Evolutionary conservation across 1,140 invertebrate species (phyloP).

Genomic region (Drosophila bocki): DNA sequence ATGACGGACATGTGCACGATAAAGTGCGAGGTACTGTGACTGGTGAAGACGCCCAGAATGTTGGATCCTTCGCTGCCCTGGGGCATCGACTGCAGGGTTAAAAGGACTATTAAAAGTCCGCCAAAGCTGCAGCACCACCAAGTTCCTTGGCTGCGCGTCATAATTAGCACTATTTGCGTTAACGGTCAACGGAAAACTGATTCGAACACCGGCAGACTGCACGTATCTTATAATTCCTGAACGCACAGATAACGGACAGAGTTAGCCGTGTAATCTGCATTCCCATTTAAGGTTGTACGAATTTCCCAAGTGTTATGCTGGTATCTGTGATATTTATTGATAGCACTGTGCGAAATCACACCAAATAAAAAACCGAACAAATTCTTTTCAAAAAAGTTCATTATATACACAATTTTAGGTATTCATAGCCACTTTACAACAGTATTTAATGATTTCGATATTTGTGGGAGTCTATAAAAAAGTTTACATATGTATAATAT

Average conservation of each 20-base stretch:
- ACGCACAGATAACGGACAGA: not conserved
- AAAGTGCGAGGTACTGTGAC: constrained; percentile 78
- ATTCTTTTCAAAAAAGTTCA: not conserved
- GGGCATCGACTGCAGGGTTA: constrained; percentile 39
- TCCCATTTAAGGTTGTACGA: not conserved
- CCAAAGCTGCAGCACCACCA: constrained; percentile 32
- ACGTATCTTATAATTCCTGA: constrained; percentile 39
- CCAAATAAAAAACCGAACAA: accelerated
- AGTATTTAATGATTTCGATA: no score
- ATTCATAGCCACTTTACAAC: no score
- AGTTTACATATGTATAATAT: no score
- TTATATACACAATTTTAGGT: not conserved
- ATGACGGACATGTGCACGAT: constrained; percentile 77
- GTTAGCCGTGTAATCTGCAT: not conserved
- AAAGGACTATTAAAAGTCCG: constrained; percentile 43
- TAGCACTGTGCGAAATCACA: not conserved
- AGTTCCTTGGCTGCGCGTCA: constrained; percentile 17
- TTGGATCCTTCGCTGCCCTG: constrained; percentile 50
- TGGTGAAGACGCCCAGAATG: constrained; percentile 79
- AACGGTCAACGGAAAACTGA: constrained; percentile 20
- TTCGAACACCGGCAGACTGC: not conserved
- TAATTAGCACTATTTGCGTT: constrained; percentile 13
- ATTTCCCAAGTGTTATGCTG: not conserved
- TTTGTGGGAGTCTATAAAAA: no score
- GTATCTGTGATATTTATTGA: not conserved